Evolutionary conservation across 2,113 vertebrate genomes (phyloP).

Genomic region (Mola mola): DNA sequence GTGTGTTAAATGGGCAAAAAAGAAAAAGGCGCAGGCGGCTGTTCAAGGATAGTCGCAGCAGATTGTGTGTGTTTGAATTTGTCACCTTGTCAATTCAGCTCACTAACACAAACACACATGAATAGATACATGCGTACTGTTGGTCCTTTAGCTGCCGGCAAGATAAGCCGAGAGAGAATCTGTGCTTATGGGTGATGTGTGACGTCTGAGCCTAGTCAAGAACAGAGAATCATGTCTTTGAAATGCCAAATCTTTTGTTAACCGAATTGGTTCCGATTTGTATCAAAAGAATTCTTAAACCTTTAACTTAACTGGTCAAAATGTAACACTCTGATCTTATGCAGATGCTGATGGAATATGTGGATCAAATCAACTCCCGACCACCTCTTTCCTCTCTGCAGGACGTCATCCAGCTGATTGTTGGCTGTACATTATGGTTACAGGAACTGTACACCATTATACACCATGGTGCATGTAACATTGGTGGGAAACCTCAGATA

Average conservation of each 20-base stretch:
- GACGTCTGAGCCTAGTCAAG: slow-evolving; percentile 28
- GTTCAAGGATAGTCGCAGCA: slow-evolving; percentile 12
- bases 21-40: slow-evolving; percentile 15
- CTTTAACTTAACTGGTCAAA: no score
- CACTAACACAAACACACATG: slow-evolving; percentile 6
- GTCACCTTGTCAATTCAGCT: slow-evolving; percentile 26
- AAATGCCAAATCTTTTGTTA: slow-evolving; percentile 32
- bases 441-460: no score
- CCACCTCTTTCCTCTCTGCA: no score
- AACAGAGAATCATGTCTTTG: slow-evolving; percentile 21
- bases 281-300: slow-evolving; percentile 9
- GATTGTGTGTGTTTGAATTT: slow-evolving; percentile 18
- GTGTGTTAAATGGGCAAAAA: slow-evolving; percentile 54
- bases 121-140: slow-evolving; percentile 10
- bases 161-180: slow-evolving; percentile 21
- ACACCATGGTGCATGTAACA: no score
- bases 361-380: no score
- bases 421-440: no score
- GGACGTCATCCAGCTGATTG: no score
- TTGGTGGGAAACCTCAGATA: no score
- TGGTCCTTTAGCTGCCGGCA: slow-evolving; percentile 9
- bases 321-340: no score
- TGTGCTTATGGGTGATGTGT: slow-evolving; percentile 18
- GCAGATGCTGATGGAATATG: no score
- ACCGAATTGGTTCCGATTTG: slow-evolving; percentile 21